Base-by-base conservation (phyloP, 2,888 invertebrate species). In the Liopterus haemorrhoidalis region DNA sequence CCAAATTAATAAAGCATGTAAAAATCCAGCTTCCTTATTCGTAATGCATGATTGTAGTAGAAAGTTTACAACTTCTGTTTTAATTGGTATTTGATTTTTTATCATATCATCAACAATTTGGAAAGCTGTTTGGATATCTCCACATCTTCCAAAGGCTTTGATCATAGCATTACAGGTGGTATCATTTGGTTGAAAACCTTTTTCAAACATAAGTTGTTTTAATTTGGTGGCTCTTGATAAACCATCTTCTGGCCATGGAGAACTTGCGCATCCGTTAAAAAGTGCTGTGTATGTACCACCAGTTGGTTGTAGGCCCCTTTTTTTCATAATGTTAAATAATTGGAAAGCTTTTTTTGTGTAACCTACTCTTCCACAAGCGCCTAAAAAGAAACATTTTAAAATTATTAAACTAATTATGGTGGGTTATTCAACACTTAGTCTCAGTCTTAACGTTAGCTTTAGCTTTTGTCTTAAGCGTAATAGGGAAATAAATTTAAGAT, bases 161-260 rank as follows among this genome's bases (percentile, higher is more conserved):
- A 94, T 87, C 83, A 94, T 86, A 2, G 85, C 79, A 71, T 92
- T 84, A 60, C 88, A 93, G 59, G 85, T 88, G 5, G 80, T 78
- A 1, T 78, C 64, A 62, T 89, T 90, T 2, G 86, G 79, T 51
- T 77, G 71, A 51, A 79, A 69, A 5, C 77, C 74, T 57, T 82
- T 84, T 55, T 83, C 79, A 35, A 74, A 64, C 75, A 93, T 82
- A 3, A 79, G 67, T 46, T 79, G 68, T 41, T 81, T 71, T 37
- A 95, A 69, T 49, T 77, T 67, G 15, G 68, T 71, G 0, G 91
- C 84, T 61, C 79, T 73, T 39, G 75, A 70, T 25, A 92, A 64
- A 0, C 86, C 90, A 65, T 84, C 79, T 31, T 69, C 63, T 2
- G 72, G 68, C 68, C 77, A 77, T 0, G 85, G 84, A 45, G 83